Percentiles rank a stretch among this genome's conserved stretches.
Conservation (phyloP, 2,888 invertebrate species). For the Acanthosoma haemorrhoidale region DNA sequence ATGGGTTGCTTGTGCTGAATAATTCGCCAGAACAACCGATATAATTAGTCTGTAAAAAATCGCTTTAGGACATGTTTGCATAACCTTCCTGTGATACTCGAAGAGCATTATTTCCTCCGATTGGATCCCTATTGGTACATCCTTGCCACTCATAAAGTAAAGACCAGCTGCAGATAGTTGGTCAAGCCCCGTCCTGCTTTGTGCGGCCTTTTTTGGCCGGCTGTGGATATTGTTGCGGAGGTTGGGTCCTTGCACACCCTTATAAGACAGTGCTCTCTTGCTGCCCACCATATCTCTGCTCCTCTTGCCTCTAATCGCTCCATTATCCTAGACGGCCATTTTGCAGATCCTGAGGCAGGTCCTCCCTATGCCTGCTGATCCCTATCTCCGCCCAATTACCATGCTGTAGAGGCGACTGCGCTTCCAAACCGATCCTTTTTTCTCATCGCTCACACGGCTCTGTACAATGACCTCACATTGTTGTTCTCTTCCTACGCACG, state of each 20-base stretch:
- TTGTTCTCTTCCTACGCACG: neutral
- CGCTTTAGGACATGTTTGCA: too few relatives aligned
- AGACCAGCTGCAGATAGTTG: neutral
- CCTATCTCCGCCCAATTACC: neutral
- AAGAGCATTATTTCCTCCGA: too few relatives aligned
- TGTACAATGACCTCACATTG: neutral
- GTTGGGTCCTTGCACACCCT: slow-evolving; percentile 9
- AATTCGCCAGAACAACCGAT: too few relatives aligned
- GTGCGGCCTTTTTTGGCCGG: slow-evolving; percentile 16
- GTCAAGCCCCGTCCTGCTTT: neutral
- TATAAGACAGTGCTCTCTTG: neutral
- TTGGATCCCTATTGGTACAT: too few relatives aligned
- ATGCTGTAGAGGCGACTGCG: neutral
- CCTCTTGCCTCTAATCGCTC: neutral
- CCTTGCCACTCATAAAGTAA: too few relatives aligned
- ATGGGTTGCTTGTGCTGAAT: too few relatives aligned
- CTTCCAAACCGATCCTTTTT: neutral
- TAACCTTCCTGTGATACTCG: too few relatives aligned
- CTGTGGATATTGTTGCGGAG: slow-evolving; percentile 7
- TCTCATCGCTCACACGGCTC: neutral
- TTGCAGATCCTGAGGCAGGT: neutral
- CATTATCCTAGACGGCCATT: neutral
- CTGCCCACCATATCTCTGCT: slow-evolving; percentile 2
- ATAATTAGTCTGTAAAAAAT: too few relatives aligned
- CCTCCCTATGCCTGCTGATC: neutral